phyloP scores from a whole-genome alignment of 2,113 vertebrate genomes.

The Notiomystis cincta region DNA sequence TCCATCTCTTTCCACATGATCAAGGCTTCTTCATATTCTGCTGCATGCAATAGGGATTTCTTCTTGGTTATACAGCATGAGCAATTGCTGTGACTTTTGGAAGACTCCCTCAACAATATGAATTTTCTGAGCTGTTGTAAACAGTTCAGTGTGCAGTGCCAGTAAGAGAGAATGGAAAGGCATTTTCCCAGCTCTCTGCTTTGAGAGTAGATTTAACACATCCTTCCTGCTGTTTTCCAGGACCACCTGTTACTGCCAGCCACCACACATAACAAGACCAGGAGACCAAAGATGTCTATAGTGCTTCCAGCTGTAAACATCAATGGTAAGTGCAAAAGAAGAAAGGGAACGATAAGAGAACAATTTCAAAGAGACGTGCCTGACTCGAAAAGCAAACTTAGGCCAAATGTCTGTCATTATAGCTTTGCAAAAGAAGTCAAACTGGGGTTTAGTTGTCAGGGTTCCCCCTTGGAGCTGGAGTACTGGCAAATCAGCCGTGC shows the following conservation, averaged over 20 bases:
- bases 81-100: conserved; percentile 36
- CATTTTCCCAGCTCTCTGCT: conserved; percentile 15
- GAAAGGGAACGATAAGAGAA: neutral
- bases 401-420: neutral
- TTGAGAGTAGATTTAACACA: neutral
- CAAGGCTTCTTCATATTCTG: neutral
- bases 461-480: neutral
- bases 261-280: conserved; percentile 92
- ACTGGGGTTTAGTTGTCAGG: neutral
- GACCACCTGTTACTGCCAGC: conserved; percentile 95
- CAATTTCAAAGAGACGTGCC: neutral
- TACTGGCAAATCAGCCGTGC: neutral
- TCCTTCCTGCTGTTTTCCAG: conserved; percentile 71
- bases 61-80: neutral
- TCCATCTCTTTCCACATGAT: conserved; percentile 3
- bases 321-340: conserved; percentile 81
- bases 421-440: neutral
- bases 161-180: neutral
- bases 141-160: neutral
- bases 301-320: conserved; percentile 92
- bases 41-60: neutral
- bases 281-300: conserved; percentile 94
- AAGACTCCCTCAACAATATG: conserved; percentile 8
- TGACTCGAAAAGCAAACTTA: neutral
- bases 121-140: conserved; percentile 14